These are phyloP conservation scores for Agrochola lota DNA, from an alignment of 2,888 invertebrate genomes.

Conservation along the genomic window DNA sequence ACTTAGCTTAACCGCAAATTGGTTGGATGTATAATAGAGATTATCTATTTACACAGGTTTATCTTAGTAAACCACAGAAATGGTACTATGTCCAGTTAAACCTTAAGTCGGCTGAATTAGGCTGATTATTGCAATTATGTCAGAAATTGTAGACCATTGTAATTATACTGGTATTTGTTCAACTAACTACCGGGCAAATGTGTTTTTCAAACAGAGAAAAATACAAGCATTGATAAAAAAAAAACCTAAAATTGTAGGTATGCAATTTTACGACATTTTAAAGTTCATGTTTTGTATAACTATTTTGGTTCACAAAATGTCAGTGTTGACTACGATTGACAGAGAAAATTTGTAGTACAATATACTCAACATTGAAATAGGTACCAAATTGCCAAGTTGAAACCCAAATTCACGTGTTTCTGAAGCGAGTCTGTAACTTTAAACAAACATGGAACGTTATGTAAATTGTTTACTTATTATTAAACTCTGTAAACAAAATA, in stretches of 20 bases:
- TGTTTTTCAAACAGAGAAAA: background rate
- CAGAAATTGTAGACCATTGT: background rate
- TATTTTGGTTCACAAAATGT: background rate
- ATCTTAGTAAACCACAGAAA: conserved; percentile 19
- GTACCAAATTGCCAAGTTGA: background rate
- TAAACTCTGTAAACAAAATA: conserved; percentile 29
- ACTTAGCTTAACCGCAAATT: conserved; percentile 56
- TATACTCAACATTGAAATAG: background rate
- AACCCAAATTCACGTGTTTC: background rate
- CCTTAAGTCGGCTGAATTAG: conserved; percentile 6
- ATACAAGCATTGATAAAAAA: background rate
- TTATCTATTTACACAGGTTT: conserved; percentile 40
- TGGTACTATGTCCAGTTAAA: conserved; percentile 10
- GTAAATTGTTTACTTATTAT: conserved; percentile 46
- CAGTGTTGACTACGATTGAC: background rate
- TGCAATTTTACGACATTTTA: background rate
- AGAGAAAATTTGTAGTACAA: background rate
- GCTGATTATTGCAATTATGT: background rate
- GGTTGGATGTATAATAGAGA: conserved; percentile 32
- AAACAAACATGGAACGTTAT: conserved; percentile 3
- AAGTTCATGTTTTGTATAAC: background rate
- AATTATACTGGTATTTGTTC: background rate
- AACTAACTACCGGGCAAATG: background rate
- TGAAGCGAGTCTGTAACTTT: background rate
- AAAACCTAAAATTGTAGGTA: background rate